Evolutionary conservation across 2,888 invertebrate species (phyloP).

Genomic region (Nowickia ferox): DNA sequence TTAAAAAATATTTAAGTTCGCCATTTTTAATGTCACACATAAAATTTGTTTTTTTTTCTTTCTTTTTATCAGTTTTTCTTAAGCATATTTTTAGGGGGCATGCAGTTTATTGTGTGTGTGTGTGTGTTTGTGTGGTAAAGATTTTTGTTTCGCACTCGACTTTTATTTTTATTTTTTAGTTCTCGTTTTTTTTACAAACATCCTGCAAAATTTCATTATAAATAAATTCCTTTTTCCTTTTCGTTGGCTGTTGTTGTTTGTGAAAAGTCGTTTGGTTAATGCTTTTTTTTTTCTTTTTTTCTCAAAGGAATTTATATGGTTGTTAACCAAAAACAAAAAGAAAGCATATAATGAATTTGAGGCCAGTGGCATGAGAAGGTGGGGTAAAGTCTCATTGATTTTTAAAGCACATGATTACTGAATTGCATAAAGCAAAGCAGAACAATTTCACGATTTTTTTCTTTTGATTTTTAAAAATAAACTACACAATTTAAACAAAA

Average conservation of each 20-base stretch:
- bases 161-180: background rate
- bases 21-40: background rate
- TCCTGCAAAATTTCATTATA: background rate
- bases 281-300: background rate
- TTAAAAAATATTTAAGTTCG: conserved; percentile 13
- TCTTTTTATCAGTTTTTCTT: background rate
- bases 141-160: background rate
- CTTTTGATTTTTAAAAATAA: too few species aligned
- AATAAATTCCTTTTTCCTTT: background rate
- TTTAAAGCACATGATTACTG: background rate
- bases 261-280: background rate
- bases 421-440: background rate
- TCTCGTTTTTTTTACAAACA: background rate
- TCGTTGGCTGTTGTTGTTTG: background rate
- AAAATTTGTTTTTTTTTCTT: background rate
- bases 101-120: background rate
- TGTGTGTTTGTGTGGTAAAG: conserved; percentile 3
- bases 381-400: background rate
- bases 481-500: too few species aligned
- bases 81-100: conserved; percentile 12
- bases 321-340: background rate
- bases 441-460: too few species aligned
- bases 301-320: background rate
- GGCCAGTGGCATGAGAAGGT: background rate
- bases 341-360: background rate